These are phyloP conservation scores for Cephus pygmeus DNA, from an alignment of 2,888 invertebrate genomes.

Conservation along the genomic window DNA sequence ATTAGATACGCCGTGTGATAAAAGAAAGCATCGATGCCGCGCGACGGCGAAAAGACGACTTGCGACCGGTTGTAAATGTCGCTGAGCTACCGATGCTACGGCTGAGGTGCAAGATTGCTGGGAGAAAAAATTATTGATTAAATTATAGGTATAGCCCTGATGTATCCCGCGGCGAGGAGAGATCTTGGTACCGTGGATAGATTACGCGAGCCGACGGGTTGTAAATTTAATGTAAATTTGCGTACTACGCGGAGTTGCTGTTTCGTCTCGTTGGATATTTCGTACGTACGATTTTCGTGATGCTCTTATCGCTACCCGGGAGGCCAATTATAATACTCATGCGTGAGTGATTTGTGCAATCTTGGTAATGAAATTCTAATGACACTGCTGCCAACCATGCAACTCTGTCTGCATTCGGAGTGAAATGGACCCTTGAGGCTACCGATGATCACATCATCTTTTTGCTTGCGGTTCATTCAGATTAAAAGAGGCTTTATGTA, in stretches of 20 bases:
- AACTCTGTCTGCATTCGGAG: slow-evolving; percentile 21
- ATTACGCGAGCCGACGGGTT: not conserved
- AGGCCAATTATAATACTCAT: slow-evolving; percentile 54
- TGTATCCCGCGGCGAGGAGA: not conserved
- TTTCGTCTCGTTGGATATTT: not conserved
- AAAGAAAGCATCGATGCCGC: not conserved
- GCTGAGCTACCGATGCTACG: not conserved
- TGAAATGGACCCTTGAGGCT: not conserved
- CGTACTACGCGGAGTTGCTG: not conserved
- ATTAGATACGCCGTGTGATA: not conserved
- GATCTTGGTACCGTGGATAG: not conserved
- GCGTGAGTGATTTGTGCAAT: slow-evolving; percentile 42
- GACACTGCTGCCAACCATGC: slow-evolving; percentile 49
- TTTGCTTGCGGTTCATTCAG: not conserved
- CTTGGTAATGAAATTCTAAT: slow-evolving; percentile 59
- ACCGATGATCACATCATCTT: not conserved
- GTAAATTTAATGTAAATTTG: slow-evolving; percentile 1
- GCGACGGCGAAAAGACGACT: not conserved
- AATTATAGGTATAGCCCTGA: not conserved
- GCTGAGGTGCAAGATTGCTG: not conserved
- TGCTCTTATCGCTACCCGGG: slow-evolving; percentile 38
- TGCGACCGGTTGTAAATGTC: not conserved
- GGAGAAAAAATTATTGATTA: not conserved
- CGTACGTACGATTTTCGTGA: not conserved
- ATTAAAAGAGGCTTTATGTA: not conserved